Conservation (phyloP, 1,140 invertebrate genomes). For the Drosophila pruinosa region DNA sequence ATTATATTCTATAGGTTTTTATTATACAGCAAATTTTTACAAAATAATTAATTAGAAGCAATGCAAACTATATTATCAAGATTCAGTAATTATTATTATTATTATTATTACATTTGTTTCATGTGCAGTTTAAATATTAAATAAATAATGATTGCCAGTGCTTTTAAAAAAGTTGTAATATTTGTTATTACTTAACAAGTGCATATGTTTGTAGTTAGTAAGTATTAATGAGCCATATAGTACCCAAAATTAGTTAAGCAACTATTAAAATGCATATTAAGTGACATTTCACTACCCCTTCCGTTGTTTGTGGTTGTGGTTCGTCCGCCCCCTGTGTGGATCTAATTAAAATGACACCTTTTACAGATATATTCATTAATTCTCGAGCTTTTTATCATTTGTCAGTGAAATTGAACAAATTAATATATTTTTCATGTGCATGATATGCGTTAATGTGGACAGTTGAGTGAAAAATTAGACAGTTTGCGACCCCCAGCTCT, state of each 20-base stretch:
- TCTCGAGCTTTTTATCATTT: slow-evolving; percentile 79
- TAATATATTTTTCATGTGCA: slow-evolving; percentile 70
- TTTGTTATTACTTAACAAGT: neutral
- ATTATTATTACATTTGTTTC: too few relatives aligned
- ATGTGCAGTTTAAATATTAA: too few relatives aligned
- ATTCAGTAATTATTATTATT: too few relatives aligned
- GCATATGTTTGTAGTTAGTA: neutral
- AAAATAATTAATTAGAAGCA: too few relatives aligned
- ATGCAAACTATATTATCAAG: too few relatives aligned
- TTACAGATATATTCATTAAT: slow-evolving; percentile 51
- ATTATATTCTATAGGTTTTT: too few relatives aligned
- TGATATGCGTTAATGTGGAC: slow-evolving; percentile 64
- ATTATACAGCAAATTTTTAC: too few relatives aligned
- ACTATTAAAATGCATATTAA: slow-evolving; percentile 32
- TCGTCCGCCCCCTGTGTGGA: slow-evolving; percentile 30
- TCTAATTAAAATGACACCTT: slow-evolving; percentile 77
- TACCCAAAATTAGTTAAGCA: neutral
- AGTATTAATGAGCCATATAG: slow-evolving; percentile 18
- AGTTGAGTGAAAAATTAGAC: slow-evolving; percentile 79
- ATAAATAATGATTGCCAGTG: too few relatives aligned
- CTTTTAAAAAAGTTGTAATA: too few relatives aligned
- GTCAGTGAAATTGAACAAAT: slow-evolving; percentile 75
- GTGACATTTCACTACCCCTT: neutral
- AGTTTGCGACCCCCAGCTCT: slow-evolving; percentile 34
- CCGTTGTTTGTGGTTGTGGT: neutral